phyloP scores from a whole-genome alignment of 2,113 vertebrate genomes.

The Cyanoderma ruficeps region DNA sequence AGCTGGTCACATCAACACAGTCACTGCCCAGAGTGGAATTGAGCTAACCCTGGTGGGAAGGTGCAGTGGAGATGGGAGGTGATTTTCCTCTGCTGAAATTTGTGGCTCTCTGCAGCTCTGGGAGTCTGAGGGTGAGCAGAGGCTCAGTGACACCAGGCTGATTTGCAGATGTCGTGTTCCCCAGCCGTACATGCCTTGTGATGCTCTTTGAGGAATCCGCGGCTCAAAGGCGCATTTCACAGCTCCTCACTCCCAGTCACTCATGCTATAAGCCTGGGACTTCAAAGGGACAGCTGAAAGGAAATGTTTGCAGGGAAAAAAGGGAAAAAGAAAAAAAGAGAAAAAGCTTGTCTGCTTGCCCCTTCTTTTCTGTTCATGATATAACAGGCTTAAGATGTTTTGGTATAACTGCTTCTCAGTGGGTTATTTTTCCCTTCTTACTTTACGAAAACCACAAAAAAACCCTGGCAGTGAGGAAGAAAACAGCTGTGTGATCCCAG shows the following conservation, averaged over 20 bases:
- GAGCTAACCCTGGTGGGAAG: background rate
- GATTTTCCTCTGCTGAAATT: background rate
- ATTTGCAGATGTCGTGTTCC: background rate
- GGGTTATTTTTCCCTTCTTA: background rate
- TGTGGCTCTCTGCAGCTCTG: background rate
- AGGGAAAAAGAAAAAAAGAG: rapidly evolving
- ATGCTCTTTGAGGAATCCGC: background rate
- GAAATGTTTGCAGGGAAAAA: background rate
- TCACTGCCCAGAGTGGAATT: background rate
- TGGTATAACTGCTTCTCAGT: background rate
- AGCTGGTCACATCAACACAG: background rate
- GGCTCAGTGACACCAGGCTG: background rate
- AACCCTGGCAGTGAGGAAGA: background rate
- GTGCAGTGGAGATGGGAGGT: background rate
- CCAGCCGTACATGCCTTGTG: background rate
- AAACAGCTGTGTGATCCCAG: background rate
- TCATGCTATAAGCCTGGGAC: background rate
- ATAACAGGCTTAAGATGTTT: constrained; percentile 34
- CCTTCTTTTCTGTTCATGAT: background rate
- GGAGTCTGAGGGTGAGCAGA: background rate
- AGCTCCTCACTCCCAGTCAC: constrained; percentile 5
- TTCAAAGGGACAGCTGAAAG: constrained; percentile 55
- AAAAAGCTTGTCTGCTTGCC: background rate
- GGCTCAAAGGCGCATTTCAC: background rate
- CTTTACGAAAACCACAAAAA: background rate